Evolutionary conservation across 2,888 invertebrate species (phyloP), one percentile per base, ranked within the genome.

Genomic region (Gortyna flavago): DNA sequence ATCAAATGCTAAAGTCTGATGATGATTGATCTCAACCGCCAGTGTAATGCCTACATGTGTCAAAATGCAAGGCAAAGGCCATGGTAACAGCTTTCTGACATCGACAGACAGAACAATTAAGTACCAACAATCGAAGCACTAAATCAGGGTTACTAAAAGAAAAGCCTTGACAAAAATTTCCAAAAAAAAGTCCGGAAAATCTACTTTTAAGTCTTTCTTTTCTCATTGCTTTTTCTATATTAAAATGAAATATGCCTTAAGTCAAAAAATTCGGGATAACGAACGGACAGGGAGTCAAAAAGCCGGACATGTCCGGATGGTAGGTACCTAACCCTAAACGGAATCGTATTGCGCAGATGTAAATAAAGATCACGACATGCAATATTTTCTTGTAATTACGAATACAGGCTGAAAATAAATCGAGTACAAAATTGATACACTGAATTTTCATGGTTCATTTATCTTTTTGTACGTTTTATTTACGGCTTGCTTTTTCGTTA

Each of bases 51-150:
- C 16, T 79, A 64, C 54, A 80, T 64, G 16, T 64, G 81, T 72
- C 57, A 80, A 80, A 48, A 72, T 78, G 65, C 78, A 80, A 72
- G 16, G 73, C n/a, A 11, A 38, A 38, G 29, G 25, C 72, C 64
- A 32, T 21, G 6, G 32, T 80, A 72, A 81, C 68, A 74, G 75
- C 29, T 81, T 66, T 74, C 25, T 35, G 44, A 62, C 16, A 44
- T n/a, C 29, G 21, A 48, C 29, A 74, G 51, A 74, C 25, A 61
- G 35, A 35, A 6, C 59, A 61, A 67, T 65, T 48, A 54, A 9
- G 25, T 51, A 25, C 8, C 8, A 16, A 32, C n/a, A 72, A 61
- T 61, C 21, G 21, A n/a, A 67, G 35, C 13, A 41, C 2, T 2
- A 25, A 29, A 67, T 25, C 4, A 13, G 21, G 13, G 21, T 21